phyloP scores from a whole-genome alignment of 2,888 invertebrate species.

The Lydus trimaculatus region DNA sequence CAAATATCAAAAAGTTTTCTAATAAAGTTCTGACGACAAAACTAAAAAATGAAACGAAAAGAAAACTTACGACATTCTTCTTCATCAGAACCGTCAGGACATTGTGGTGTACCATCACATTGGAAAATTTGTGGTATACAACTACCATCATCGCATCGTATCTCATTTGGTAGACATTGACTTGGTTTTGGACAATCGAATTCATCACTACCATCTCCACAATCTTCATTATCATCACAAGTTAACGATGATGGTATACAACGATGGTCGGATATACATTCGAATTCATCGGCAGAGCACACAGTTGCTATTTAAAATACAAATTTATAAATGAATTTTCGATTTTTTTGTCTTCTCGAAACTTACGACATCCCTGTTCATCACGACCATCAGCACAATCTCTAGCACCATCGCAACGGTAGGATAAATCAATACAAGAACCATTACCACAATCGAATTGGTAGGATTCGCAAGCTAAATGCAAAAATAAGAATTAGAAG shows the following conservation, averaged over 20 bases:
- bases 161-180: slow-evolving; percentile 64
- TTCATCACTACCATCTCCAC: slow-evolving; percentile 68
- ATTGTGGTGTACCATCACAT: slow-evolving; percentile 66
- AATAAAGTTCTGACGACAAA: neutral
- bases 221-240: slow-evolving; percentile 70
- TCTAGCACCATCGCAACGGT: slow-evolving; percentile 63
- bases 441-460: slow-evolving; percentile 64
- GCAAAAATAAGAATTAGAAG: slow-evolving; percentile 7
- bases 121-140: slow-evolving; percentile 65
- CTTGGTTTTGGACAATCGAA: slow-evolving; percentile 57
- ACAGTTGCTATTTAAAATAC: slow-evolving; percentile 48
- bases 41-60: neutral
- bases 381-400: slow-evolving; percentile 69
- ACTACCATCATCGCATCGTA: slow-evolving; percentile 67
- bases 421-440: slow-evolving; percentile 57
- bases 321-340: neutral
- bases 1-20: neutral
- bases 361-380: slow-evolving; percentile 65
- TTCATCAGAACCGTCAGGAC: slow-evolving; percentile 71
- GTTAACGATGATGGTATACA: slow-evolving; percentile 66
- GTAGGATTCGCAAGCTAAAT: slow-evolving; percentile 50
- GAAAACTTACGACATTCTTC: slow-evolving; percentile 65
- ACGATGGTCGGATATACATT: slow-evolving; percentile 63
- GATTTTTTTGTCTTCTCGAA: neutral
- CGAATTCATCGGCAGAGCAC: slow-evolving; percentile 73